These are phyloP conservation scores for Drosophila orena DNA, from an alignment of 1,140 invertebrate genomes.

Conservation along the genomic window DNA sequence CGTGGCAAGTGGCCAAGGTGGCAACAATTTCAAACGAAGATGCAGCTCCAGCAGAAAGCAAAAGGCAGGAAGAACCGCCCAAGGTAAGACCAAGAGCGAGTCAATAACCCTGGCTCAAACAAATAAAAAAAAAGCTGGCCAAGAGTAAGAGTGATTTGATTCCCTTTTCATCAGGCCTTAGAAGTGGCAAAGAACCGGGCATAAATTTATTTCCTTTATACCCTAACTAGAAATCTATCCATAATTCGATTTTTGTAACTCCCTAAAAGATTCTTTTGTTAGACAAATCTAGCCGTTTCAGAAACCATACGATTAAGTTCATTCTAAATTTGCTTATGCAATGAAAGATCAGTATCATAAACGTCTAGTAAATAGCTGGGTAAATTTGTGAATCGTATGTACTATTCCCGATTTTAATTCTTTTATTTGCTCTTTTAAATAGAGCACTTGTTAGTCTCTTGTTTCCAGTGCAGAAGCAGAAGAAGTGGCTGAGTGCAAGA, in stretches of 20 bases:
- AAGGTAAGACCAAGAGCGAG: conserved; percentile 40
- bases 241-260: too few species aligned
- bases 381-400: background rate
- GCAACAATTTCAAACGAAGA: conserved; percentile 67
- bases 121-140: conserved; percentile 24
- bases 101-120: conserved; percentile 66
- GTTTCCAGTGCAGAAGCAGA: conserved; percentile 36
- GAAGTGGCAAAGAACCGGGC: conserved; percentile 29
- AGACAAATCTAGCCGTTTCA: too few species aligned
- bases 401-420: too few species aligned
- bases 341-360: background rate
- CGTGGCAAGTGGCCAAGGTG: conserved; percentile 50
- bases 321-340: background rate
- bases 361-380: background rate
- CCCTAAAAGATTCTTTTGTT: too few species aligned
- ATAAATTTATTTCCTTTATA: background rate
- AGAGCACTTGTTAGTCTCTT: conserved; percentile 1
- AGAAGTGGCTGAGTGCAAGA: conserved; percentile 75
- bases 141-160: conserved; percentile 84
- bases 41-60: conserved; percentile 57
- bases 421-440: background rate
- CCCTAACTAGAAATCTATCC: too few species aligned
- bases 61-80: conserved; percentile 56
- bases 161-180: conserved; percentile 77
- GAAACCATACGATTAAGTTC: too few species aligned